Evolutionary conservation across 2,113 vertebrate genomes (phyloP), one percentile per base, ranked within the genome.

Genomic region (Chlorocebus sabaeus): DNA sequence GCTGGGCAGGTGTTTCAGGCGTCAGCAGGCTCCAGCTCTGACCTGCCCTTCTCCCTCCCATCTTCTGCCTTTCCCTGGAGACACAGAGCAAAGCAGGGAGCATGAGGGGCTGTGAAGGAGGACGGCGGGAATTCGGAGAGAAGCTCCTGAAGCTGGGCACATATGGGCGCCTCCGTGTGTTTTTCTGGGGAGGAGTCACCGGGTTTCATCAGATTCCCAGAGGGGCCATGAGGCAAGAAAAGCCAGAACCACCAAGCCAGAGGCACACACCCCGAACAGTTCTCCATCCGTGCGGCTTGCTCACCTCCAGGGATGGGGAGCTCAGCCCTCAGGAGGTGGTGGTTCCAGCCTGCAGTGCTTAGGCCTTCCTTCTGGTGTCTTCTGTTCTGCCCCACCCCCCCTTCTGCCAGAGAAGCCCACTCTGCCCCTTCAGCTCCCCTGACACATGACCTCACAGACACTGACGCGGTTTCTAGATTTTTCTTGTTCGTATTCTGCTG

Each of bases 331-430:
- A 8, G 16, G 30, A 79, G 40, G 16, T 30, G 10, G 16, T 22
- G 5, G 1, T 30, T 38, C 61, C 32, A 0, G 35, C 52, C 59
- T 18, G 1, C 25, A 17, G 5, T 2, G 2, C 76, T 50, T 43
- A 17, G 43, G 43, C 52, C 38, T 73, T 30, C 27, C 25, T 40
- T 45, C 75, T 4, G 43, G 27, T 40, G 70, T 64, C 81, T 38
- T 64, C 32, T 8, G 35, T 17, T 11, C 17, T 0, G 3, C 16
- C 10, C 6, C 86, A 5, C 27, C 12, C 2, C 12, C 0, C 22
- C 2, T 38, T 9, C 45, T 9, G 48, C 48, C 48, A 50, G 20
- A 25, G 30, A 14, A n/a, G 83, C 48, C 61, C n/a, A 0, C 35
- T 23, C 30, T 11, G 50, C 16, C 13, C 76, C 50, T 0, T 40